Base-by-base conservation (phyloP, 37 sponge, comb jelly and placozoan species). In the Agelas oroides region DNA sequence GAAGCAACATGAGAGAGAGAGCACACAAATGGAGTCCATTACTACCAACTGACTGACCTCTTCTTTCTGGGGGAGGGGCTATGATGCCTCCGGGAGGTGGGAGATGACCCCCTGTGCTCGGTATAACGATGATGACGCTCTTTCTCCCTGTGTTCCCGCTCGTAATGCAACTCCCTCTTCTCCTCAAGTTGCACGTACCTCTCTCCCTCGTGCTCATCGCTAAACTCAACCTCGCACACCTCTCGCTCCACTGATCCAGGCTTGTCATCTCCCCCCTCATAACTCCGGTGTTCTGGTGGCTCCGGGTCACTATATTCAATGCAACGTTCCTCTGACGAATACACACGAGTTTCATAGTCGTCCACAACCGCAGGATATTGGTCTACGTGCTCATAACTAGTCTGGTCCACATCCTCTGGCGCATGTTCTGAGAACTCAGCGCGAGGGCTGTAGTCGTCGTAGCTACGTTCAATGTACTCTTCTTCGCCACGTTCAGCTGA, bases 301-400 rank as follows among this genome's bases (percentile, higher is more conserved):
- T 80, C 69, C 0, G 39, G 8, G 20, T 33, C 36, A 2, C 70
- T 46, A 6, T 27, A 28, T 28, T 30, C 39, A 21, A 25, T 53
- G 6, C 13, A 11, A 13, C 11, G 63, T 61, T 61, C 18, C 58
- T 56, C 63, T 25, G n/a, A 13, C 5, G n/a, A 25, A n/a, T 27
- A 27, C 2, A n/a, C 11, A 13, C 63, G 63, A 25, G 63, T 6
- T 61, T 61, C n/a, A 13, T 61, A 61, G 63, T 27, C n/a, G 1
- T 76, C 76, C 36, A 56, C 59, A 25, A 59, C 20, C 34, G 36
- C 76, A 23, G 76, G 55, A 17, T 76, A 76, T 36, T 76, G 76
- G 59, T 76, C 76, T 32, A 55, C 28, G 32, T 76, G 30, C 36
- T 76, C 61, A 30, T 19, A 55, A 59, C 55, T 25, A 0, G 46